Evolutionary conservation across 1,140 invertebrate species (phyloP).

Genomic region (Tetraneura akinire): DNA sequence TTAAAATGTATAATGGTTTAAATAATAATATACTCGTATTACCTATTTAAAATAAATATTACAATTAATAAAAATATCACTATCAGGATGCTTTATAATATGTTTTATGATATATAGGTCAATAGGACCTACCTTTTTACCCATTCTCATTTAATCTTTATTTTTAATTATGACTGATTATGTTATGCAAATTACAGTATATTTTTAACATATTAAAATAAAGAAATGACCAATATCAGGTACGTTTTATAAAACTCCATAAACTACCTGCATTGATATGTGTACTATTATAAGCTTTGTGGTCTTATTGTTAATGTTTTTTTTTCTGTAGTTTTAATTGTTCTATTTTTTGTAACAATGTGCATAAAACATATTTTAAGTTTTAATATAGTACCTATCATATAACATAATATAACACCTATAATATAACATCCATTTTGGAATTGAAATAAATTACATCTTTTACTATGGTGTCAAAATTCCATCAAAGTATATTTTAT

Average conservation of each 20-base stretch:
- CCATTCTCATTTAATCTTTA: too few relatives aligned
- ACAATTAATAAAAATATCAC: too few relatives aligned
- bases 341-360: neutral
- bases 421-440: neutral
- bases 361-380: neutral
- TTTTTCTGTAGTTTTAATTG: neutral
- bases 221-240: neutral
- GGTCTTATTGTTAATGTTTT: neutral
- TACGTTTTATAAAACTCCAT: neutral
- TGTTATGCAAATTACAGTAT: neutral
- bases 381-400: too few relatives aligned
- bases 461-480: neutral
- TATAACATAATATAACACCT: neutral
- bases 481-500: conserved; percentile 1
- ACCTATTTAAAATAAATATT: too few relatives aligned
- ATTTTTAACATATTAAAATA: neutral
- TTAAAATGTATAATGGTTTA: too few relatives aligned
- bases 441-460: conserved; percentile 4
- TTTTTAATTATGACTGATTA: neutral
- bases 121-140: too few relatives aligned
- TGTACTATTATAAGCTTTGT: too few relatives aligned
- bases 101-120: too few relatives aligned
- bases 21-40: too few relatives aligned
- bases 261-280: too few relatives aligned
- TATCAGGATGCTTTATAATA: too few relatives aligned